phyloP scores from a whole-genome alignment of 2,113 vertebrate genomes.

The Zingel zingel region DNA sequence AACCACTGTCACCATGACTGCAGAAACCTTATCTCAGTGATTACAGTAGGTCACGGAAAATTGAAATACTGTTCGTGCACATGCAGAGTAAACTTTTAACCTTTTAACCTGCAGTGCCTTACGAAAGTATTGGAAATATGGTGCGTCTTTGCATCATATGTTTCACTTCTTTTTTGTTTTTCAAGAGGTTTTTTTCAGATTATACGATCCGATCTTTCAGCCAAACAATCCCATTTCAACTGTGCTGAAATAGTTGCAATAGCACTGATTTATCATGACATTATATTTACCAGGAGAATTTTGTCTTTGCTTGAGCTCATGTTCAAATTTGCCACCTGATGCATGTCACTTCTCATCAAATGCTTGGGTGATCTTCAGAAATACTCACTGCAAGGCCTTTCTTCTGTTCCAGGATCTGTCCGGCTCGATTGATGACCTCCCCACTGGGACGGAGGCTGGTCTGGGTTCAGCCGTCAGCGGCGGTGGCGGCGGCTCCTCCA shows the following conservation, averaged over 20 bases:
- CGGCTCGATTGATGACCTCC: slow-evolving; percentile 96
- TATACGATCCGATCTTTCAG: background rate
- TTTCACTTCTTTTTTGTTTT: background rate
- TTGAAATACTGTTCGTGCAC: background rate
- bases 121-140: slow-evolving; percentile 1
- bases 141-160: slow-evolving; percentile 15
- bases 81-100: background rate
- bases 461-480: slow-evolving; percentile 90
- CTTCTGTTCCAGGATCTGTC: slow-evolving; percentile 91
- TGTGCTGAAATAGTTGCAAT: slow-evolving; percentile 10
- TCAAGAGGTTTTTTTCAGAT: background rate
- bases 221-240: slow-evolving; percentile 4
- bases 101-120: background rate
- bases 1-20: slow-evolving; percentile 28
- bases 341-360: slow-evolving; percentile 52
- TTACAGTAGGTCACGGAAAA: slow-evolving; percentile 10
- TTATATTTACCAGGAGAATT: slow-evolving; percentile 27
- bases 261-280: slow-evolving; percentile 7
- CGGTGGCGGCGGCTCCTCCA: slow-evolving; percentile 88
- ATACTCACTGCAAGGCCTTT: slow-evolving; percentile 43
- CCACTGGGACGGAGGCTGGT: slow-evolving; percentile 93
- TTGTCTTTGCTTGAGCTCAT: slow-evolving; percentile 31
- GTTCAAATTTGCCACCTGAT: slow-evolving; percentile 47
- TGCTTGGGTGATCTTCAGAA: slow-evolving; percentile 43
- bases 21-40: slow-evolving; percentile 5